A percentile compares a stretch with the other conserved stretches of the same genome.
phyloP scores from a whole-genome alignment of 2,113 vertebrate species.

The Colistium nudipinnis region DNA sequence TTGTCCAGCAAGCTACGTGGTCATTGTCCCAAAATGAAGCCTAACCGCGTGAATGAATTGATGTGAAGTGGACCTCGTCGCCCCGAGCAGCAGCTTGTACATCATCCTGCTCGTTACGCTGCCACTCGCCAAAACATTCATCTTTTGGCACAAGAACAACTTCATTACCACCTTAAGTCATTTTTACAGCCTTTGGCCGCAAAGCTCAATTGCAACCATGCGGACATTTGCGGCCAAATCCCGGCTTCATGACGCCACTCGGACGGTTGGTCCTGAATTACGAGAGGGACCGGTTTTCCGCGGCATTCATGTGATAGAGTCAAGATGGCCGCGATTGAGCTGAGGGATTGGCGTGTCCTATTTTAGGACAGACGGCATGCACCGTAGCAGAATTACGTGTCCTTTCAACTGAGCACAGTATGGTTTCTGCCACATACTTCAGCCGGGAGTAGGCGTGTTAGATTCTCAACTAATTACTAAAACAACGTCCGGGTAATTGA shows the following conservation, averaged over 20 bases:
- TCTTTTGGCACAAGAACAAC: conserved; percentile 37
- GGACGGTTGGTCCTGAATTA: background rate
- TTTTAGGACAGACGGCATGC: conserved; percentile 4
- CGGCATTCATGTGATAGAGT: background rate
- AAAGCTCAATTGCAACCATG: conserved; percentile 28
- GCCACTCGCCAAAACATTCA: conserved; percentile 28
- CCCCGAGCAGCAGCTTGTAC: conserved; percentile 26
- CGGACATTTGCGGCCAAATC: conserved; percentile 7
- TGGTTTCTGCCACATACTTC: too few species aligned
- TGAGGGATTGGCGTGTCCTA: background rate
- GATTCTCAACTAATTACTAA: too few species aligned
- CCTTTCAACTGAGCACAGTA: too few species aligned
- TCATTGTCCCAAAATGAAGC: conserved; percentile 13
- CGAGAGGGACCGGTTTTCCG: background rate
- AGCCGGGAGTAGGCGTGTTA: too few species aligned
- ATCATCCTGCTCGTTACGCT: conserved; percentile 31
- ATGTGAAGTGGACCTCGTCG: conserved; percentile 13
- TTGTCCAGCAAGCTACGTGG: background rate
- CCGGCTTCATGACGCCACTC: background rate
- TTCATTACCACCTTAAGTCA: conserved; percentile 33
- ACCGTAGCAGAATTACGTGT: too few species aligned
- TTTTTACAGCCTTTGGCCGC: conserved; percentile 36
- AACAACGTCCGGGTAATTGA: too few species aligned
- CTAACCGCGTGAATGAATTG: conserved; percentile 5
- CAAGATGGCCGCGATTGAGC: background rate